Conservation (phyloP, 2,888 invertebrate genomes). For the Ochropleura leucogaster region DNA sequence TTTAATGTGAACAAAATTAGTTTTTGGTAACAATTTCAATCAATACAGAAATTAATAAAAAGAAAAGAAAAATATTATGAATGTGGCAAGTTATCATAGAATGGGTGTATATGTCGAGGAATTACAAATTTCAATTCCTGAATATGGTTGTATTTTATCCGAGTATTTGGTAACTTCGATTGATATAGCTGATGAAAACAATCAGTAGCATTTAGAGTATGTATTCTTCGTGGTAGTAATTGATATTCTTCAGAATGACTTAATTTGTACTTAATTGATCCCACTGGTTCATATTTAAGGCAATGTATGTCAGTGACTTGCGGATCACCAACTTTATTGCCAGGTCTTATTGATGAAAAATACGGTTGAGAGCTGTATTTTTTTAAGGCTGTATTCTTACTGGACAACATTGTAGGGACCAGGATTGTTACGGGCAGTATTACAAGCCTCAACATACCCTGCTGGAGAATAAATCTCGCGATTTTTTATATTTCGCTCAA, state of each 20-base stretch:
- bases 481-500: constrained; percentile 70
- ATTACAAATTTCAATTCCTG: background rate
- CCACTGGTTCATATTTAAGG: constrained; percentile 32
- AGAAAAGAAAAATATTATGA: background rate
- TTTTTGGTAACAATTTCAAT: too few species aligned
- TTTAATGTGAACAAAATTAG: background rate
- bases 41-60: background rate
- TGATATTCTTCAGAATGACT: constrained; percentile 16
- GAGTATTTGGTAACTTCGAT: background rate
- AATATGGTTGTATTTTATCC: background rate
- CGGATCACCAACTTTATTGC: constrained; percentile 37
- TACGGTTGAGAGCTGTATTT: constrained; percentile 36
- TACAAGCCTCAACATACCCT: constrained; percentile 47
- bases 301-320: constrained; percentile 45
- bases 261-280: constrained; percentile 11
- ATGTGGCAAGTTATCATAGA: background rate
- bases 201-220: background rate
- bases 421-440: constrained; percentile 48
- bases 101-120: background rate
- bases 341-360: constrained; percentile 48
- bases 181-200: background rate
- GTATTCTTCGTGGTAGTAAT: background rate
- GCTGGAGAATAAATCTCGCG: constrained; percentile 49
- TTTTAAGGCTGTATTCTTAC: constrained; percentile 41
- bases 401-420: constrained; percentile 46